Base-by-base conservation (phyloP, 2,888 invertebrate species). In the Nudaria mundana region DNA sequence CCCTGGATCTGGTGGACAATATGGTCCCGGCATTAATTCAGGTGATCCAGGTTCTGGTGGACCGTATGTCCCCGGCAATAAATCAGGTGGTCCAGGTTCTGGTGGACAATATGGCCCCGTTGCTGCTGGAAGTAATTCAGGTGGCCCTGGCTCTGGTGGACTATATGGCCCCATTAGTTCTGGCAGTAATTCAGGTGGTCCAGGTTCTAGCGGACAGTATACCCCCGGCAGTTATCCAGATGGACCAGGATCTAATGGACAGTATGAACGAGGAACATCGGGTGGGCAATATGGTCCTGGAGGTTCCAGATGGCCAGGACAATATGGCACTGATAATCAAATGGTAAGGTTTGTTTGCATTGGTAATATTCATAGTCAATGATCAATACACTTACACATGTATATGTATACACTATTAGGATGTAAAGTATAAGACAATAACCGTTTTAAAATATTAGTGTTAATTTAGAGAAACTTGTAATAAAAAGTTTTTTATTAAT, bases 201-300 rank as follows among this genome's bases (percentile, higher is more conserved):
- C 24, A 12, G 38, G 41, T 3, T 6, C 33, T 5, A 36, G 41
- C 16, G 35, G 43, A 1, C 42, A 43, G 31, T 47, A 42, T 10
- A 44, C 39, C 20, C 5, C 20, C 6, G 20, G 20, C 5, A 5
- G 20, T 5, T 2, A 2, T 20, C 7, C 7, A 20, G 2, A 3
- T 18, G 4, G 3, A 5, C 20, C 20, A 5, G 20, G 20, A 8
- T 3, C 42, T 15, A 5, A 39, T 16, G 37, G 37, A 6, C 30
- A 28, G 26, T 31, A 44, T 26, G 32, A 38, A 2, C 30, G 37
- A 15, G 30, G 34, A 13, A 20, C 5, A 8, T 7, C 43, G 13
- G 48, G 25, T 0, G 50, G 39, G n/a, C 54, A 52, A 35, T 49
- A 50, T 36, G 25, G 40, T 6, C 30, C 38, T 4, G 40, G 44